phyloP scores from a whole-genome alignment of 2,113 vertebrate species.

The Gymnorhina tibicen region DNA sequence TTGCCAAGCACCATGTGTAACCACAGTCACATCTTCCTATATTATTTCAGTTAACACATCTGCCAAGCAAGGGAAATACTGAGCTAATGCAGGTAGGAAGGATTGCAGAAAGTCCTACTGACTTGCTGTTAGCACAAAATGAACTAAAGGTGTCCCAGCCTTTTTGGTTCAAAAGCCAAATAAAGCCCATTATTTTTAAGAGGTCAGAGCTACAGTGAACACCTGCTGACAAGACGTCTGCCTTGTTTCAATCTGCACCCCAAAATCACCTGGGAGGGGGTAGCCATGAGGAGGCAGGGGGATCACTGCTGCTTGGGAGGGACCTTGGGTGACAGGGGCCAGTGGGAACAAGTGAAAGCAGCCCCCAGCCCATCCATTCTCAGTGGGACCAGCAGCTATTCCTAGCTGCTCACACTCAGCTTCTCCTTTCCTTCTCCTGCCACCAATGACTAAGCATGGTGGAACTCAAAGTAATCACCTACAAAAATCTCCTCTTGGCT shows the following conservation, averaged over 20 bases:
- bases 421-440: neutral
- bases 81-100: neutral
- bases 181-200: neutral
- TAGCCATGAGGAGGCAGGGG: neutral
- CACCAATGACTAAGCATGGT: accelerated
- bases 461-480: neutral
- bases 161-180: neutral
- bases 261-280: neutral
- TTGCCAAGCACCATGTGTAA: constrained; percentile 44
- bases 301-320: neutral
- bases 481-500: neutral
- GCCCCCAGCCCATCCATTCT: accelerated
- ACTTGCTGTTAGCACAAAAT: neutral
- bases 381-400: neutral
- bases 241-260: neutral
- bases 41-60: neutral
- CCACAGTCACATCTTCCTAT: constrained; percentile 33
- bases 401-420: neutral
- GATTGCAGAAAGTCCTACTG: neutral
- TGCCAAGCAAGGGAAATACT: neutral
- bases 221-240: neutral
- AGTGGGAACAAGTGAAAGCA: neutral
- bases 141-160: neutral
- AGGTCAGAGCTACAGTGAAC: neutral
- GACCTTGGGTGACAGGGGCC: neutral